Percentiles rank a stretch among this genome's conserved stretches.
Evolutionary conservation across 2,888 invertebrate genomes (phyloP).

Genomic region (Drosophila pseudotakahashii): DNA sequence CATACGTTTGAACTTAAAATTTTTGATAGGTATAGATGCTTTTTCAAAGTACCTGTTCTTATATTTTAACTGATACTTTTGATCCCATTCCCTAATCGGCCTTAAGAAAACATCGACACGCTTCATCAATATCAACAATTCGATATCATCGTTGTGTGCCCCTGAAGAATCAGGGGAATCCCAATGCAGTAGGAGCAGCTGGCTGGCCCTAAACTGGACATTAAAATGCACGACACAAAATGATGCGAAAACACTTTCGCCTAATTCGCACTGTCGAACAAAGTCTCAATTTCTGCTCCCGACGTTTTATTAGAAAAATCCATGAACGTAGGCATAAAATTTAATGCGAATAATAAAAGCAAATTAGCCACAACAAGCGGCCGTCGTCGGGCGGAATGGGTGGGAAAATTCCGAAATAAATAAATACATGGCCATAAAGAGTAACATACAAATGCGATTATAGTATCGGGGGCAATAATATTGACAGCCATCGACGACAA

Average conservation of each 20-base stretch:
- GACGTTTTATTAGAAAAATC: slow-evolving; percentile 65
- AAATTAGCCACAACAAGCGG: slow-evolving; percentile 72
- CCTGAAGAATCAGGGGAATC: slow-evolving; percentile 1
- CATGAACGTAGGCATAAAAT: slow-evolving; percentile 76
- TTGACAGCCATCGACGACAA: slow-evolving; percentile 62
- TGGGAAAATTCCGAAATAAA: slow-evolving; percentile 60
- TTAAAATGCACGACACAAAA: slow-evolving; percentile 68
- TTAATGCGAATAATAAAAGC: slow-evolving; percentile 76
- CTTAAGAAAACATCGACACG: slow-evolving; percentile 41
- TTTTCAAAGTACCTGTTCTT: too few species aligned
- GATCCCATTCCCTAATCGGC: neutral
- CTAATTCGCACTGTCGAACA: slow-evolving; percentile 66
- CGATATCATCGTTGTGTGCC: slow-evolving; percentile 51
- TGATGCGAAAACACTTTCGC: slow-evolving; percentile 55
- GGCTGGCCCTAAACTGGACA: slow-evolving; percentile 60
- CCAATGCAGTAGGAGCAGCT: slow-evolving; percentile 32
- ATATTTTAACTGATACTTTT: too few species aligned
- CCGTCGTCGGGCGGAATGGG: slow-evolving; percentile 16
- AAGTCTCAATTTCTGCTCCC: slow-evolving; percentile 69
- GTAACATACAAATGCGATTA: slow-evolving; percentile 65
- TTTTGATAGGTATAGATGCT: too few species aligned
- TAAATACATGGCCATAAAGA: slow-evolving; percentile 62
- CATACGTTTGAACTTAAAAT: too few species aligned
- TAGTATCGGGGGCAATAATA: slow-evolving; percentile 67
- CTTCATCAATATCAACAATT: slow-evolving; percentile 52